A percentile compares a stretch with the other conserved stretches of the same genome.
Evolutionary conservation across 2,113 vertebrate species (phyloP).

Genomic region (Indicator maculatus): DNA sequence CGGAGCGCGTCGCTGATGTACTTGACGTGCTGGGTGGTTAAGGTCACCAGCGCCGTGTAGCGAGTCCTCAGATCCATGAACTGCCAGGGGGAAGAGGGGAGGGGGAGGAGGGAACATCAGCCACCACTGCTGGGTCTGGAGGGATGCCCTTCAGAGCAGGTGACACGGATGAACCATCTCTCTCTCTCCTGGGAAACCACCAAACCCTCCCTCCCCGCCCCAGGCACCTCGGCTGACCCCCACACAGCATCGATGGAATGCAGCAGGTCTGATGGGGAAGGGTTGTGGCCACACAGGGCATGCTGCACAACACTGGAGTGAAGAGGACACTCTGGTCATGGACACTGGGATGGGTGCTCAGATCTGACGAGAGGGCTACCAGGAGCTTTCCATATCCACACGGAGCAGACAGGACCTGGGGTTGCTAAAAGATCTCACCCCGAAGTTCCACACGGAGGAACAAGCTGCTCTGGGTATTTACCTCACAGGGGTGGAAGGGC

Average conservation of each 20-base stretch:
- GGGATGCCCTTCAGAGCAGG: not conserved
- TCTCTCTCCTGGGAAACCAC: not conserved
- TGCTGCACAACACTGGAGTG: not conserved
- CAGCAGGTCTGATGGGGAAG: not conserved
- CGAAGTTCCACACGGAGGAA: conserved; percentile 7
- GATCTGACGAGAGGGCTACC: not conserved
- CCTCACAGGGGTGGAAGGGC: conserved; percentile 23
- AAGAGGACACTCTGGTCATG: not conserved
- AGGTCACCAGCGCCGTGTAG: conserved; percentile 93
- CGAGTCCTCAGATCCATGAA: conserved; percentile 97
- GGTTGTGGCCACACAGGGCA: conserved; percentile 6
- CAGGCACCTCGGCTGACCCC: not conserved
- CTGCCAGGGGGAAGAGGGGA: conserved; percentile 64
- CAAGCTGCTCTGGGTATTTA: conserved; percentile 18
- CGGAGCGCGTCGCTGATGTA: conserved; percentile 96
- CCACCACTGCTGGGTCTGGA: rapidly evolving
- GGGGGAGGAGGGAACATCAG: rapidly evolving
- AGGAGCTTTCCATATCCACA: not conserved
- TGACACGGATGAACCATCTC: not conserved
- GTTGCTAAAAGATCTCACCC: not conserved
- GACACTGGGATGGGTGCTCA: not conserved
- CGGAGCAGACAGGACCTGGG: not conserved
- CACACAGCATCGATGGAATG: not conserved
- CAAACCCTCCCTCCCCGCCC: not conserved
- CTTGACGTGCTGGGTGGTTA: conserved; percentile 96